phyloP scores from a whole-genome alignment of 1,140 invertebrate species.

The Drosophila funebris region DNA sequence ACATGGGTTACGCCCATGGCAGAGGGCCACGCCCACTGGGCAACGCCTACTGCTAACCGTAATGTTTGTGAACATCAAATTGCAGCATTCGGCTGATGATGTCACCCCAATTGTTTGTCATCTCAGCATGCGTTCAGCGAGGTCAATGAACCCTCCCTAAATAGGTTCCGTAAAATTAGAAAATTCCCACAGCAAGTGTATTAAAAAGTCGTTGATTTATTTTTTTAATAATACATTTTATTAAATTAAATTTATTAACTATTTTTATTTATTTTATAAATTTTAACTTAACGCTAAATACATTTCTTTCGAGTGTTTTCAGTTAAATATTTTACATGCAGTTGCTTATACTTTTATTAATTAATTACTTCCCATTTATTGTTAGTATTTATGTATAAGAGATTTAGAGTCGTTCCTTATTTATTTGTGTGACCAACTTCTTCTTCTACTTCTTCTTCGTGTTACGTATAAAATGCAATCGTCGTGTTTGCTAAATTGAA shows the following conservation, averaged over 20 bases:
- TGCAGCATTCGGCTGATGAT: conserved; percentile 29
- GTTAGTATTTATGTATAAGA: conserved; percentile 42
- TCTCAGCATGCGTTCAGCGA: neutral
- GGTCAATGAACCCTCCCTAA: conserved; percentile 25
- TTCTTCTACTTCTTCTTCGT: neutral
- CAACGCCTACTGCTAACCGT: conserved; percentile 20
- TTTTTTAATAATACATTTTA: conserved; percentile 69
- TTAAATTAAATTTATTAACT: conserved; percentile 74
- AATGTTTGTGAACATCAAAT: conserved; percentile 61
- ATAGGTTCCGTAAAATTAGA: neutral
- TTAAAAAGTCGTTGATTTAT: too few relatives aligned
- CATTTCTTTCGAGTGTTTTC: conserved; percentile 41
- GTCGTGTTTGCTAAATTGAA: conserved; percentile 71
- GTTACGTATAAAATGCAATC: conserved; percentile 80
- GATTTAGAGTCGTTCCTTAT: conserved; percentile 6
- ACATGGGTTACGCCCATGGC: conserved; percentile 2
- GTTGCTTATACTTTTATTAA: conserved; percentile 58
- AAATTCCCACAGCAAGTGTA: neutral
- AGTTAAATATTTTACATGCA: conserved; percentile 80
- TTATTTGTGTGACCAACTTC: conserved; percentile 13
- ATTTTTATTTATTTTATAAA: conserved; percentile 58
- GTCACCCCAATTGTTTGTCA: conserved; percentile 38
- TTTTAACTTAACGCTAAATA: conserved; percentile 65
- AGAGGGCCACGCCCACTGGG: neutral
- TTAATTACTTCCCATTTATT: conserved; percentile 53